Percentiles rank a stretch among this genome's conserved stretches.
Evolutionary conservation across 2,888 invertebrate species (phyloP).

Genomic region (Spicauda simplicius): DNA sequence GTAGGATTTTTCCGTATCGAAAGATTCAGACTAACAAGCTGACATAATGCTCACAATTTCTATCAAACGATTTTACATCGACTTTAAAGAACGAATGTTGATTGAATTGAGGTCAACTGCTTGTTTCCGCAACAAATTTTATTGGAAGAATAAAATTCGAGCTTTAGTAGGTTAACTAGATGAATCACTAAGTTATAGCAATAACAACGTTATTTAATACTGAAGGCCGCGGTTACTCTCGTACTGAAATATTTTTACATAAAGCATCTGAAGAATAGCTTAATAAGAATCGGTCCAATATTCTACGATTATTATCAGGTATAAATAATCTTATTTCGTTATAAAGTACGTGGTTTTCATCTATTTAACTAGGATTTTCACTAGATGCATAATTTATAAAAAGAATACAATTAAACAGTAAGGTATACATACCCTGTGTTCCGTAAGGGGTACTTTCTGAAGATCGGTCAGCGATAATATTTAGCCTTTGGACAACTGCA

Average conservation of each 20-base stretch:
- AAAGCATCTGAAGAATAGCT: not conserved
- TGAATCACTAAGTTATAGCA: constrained; percentile 2
- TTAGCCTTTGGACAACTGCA: constrained; percentile 75
- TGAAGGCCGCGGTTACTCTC: not conserved
- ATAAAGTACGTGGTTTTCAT: too few relatives aligned
- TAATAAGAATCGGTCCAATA: too few relatives aligned
- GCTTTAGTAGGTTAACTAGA: constrained; percentile 22
- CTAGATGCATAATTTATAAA: too few relatives aligned
- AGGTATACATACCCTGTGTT: constrained; percentile 71
- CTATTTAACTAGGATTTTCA: too few relatives aligned
- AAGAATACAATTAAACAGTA: too few relatives aligned
- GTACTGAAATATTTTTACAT: not conserved
- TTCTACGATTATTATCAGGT: not conserved
- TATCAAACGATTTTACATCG: constrained; percentile 15
- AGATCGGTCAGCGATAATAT: constrained; percentile 73
- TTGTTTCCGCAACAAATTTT: constrained; percentile 17
- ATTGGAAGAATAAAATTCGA: constrained; percentile 7
- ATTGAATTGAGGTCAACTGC: constrained; percentile 19
- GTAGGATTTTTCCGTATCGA: not conserved
- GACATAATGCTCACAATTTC: constrained; percentile 10
- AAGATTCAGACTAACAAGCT: not conserved
- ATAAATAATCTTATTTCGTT: too few relatives aligned
- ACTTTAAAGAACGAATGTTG: constrained; percentile 9
- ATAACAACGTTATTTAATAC: not conserved
- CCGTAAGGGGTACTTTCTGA: constrained; percentile 78